Evolutionary conservation across 2,888 invertebrate species (phyloP).

Genomic region (Plutella xylostella): DNA sequence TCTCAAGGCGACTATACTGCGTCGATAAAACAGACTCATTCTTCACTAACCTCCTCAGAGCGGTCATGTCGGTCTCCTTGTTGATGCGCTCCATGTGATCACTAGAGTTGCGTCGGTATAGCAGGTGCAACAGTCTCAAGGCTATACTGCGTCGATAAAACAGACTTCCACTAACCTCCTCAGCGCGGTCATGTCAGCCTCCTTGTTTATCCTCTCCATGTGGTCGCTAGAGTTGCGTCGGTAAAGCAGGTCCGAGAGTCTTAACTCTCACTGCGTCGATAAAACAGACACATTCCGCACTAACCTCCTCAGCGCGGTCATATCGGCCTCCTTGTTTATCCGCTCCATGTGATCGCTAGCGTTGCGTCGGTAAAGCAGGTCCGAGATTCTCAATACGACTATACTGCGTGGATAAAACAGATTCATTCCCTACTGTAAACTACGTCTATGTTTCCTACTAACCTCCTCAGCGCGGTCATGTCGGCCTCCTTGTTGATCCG

Average conservation of each 20-base stretch:
- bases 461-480: constrained; percentile 52
- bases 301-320: constrained; percentile 50
- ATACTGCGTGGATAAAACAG: too few species aligned
- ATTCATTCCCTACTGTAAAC: too few species aligned
- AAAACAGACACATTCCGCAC: too few species aligned
- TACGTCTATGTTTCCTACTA: neutral
- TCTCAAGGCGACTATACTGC: too few species aligned
- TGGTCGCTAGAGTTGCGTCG: constrained; percentile 75
- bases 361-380: constrained; percentile 86
- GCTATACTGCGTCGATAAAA: too few species aligned
- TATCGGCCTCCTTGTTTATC: constrained; percentile 51
- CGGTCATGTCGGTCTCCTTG: constrained; percentile 57
- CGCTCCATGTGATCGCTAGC: constrained; percentile 56
- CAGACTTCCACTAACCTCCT: constrained; percentile 44
- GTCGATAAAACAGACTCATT: too few species aligned
- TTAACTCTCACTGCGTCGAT: too few species aligned
- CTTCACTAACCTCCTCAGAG: constrained; percentile 44
- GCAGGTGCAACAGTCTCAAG: constrained; percentile 85
- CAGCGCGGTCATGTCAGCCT: constrained; percentile 53
- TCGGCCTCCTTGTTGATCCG: constrained; percentile 53
- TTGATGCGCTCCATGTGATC: constrained; percentile 49
- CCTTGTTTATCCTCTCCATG: constrained; percentile 49
- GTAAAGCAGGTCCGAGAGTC: constrained; percentile 88
- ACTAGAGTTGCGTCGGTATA: constrained; percentile 80
- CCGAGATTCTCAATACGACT: too few species aligned